These are phyloP conservation scores for Trissolcus brochymenae DNA, from an alignment of 2,888 invertebrate genomes.

Conservation along the genomic window DNA sequence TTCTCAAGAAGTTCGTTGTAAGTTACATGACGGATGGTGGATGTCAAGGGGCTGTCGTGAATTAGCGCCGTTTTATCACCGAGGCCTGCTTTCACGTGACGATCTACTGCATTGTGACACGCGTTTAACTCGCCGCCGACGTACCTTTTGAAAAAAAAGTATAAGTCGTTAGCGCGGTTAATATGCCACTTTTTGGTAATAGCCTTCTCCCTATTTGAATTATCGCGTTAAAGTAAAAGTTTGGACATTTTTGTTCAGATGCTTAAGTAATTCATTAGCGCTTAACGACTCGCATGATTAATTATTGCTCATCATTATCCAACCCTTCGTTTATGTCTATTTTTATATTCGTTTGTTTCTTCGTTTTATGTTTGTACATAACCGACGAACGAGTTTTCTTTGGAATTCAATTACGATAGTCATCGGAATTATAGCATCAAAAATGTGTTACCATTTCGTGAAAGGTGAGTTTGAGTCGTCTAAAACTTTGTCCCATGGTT, in stretches of 20 bases:
- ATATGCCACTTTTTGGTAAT: neutral
- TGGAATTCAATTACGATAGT: too few species aligned
- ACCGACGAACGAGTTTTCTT: neutral
- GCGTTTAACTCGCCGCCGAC: conserved; percentile 94
- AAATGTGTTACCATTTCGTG: conserved; percentile 86
- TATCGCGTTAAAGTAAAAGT: too few species aligned
- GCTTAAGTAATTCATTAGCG: too few species aligned
- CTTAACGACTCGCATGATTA: too few species aligned
- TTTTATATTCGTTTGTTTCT: neutral
- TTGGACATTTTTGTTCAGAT: too few species aligned
- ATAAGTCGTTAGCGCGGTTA: neutral
- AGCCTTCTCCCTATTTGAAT: too few species aligned
- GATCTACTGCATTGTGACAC: conserved; percentile 94
- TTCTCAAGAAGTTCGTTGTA: conserved; percentile 88
- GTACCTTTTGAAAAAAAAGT: conserved; percentile 81
- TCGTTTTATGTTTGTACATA: neutral
- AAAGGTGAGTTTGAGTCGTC: conserved; percentile 91
- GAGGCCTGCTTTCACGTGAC: conserved; percentile 88
- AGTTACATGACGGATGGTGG: conserved; percentile 85
- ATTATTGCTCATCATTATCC: too few species aligned
- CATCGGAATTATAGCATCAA: neutral
- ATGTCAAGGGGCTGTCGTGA: conserved; percentile 93
- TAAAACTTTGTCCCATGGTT: conserved; percentile 89
- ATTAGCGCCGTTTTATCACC: conserved; percentile 90
- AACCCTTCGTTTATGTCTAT: too few species aligned